Base-by-base conservation (phyloP, 1,140 invertebrate genomes). In the Aphaenogaster ashmeadi region DNA sequence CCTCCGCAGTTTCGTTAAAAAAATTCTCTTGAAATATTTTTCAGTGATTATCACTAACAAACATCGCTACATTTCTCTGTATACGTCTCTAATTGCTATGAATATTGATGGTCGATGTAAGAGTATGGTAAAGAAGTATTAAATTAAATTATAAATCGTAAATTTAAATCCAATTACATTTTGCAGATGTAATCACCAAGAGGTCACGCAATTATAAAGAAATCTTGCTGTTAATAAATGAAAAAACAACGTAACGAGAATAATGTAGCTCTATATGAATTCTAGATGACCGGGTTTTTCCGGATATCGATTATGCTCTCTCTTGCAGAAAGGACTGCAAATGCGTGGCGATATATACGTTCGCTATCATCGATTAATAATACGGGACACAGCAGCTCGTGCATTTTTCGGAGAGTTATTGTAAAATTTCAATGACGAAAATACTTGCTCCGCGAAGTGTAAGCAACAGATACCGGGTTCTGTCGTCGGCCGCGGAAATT, bases 351-450 rank as follows among this genome's bases (percentile, higher is more conserved):
- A 27, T n/a, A 11, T 18, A 79, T 15, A 50, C 21, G 18, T 21
- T 64, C 11, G 27, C 58, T 21, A 18, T 66, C 2, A 13, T 41
- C 21, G 36, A 81, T 81, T 69, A 69, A 81, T 80, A 69, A 69
- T 54, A 41, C 3, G 54, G 13, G 36, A n/a, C 15, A 21, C 33
- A 13, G 33, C 27, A 9, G 8, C 47, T 3, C 47, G n/a, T 58
- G 27, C 54, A 56, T 27, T 84, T 69, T 84, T 84, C 8, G 41
- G 18, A 3, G 13, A 74, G 41, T 84, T 38, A 75, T 84, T 71
- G 69, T 84, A 84, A 75, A 84, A 75, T 84, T 84, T 33, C 80
- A 50, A 56, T 74, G 54, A 75, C 27, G 69, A 75, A 50, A 60
- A 44, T 67, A 75, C 71, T 50, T 62, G 33, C 41, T 75, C 18